Evolutionary conservation across 2,888 invertebrate species (phyloP).

Genomic region (Crocallis elinguaria): DNA sequence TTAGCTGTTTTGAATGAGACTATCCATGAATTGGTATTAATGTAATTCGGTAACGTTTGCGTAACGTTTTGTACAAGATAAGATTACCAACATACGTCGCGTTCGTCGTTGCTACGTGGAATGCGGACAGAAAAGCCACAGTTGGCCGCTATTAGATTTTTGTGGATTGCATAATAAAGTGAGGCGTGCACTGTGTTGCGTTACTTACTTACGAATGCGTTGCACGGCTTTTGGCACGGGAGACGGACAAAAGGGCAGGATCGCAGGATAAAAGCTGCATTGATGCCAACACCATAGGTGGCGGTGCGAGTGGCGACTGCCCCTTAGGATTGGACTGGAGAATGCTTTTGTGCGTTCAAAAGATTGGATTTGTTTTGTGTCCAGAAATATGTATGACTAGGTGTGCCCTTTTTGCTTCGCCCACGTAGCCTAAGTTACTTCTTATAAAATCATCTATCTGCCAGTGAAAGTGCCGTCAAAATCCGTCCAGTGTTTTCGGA

Average conservation of each 20-base stretch:
- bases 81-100: conserved; percentile 4
- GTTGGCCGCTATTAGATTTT: conserved; percentile 59
- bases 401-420: too few relatives aligned
- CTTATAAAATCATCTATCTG: too few relatives aligned
- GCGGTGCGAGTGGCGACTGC: conserved; percentile 41
- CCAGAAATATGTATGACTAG: too few relatives aligned
- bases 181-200: conserved; percentile 43
- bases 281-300: conserved; percentile 70
- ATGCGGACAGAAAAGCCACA: conserved; percentile 32
- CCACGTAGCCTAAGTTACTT: too few relatives aligned
- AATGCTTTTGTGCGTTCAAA: too few relatives aligned
- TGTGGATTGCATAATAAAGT: conserved; percentile 66
- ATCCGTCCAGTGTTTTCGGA: too few relatives aligned
- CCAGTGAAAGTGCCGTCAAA: too few relatives aligned
- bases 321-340: conserved; percentile 35
- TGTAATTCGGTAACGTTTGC: conserved; percentile 24
- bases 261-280: conserved; percentile 59
- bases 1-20: conserved; percentile 4
- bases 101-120: conserved; percentile 19
- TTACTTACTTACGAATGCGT: conserved; percentile 72
- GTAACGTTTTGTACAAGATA: conserved; percentile 16
- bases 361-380: too few relatives aligned
- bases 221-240: conserved; percentile 68
- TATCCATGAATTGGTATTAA: conserved; percentile 13
- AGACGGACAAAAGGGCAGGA: conserved; percentile 65